These are phyloP conservation scores for Procapra przewalskii DNA, from an alignment of 2,113 vertebrate species.

Conservation along the genomic window DNA sequence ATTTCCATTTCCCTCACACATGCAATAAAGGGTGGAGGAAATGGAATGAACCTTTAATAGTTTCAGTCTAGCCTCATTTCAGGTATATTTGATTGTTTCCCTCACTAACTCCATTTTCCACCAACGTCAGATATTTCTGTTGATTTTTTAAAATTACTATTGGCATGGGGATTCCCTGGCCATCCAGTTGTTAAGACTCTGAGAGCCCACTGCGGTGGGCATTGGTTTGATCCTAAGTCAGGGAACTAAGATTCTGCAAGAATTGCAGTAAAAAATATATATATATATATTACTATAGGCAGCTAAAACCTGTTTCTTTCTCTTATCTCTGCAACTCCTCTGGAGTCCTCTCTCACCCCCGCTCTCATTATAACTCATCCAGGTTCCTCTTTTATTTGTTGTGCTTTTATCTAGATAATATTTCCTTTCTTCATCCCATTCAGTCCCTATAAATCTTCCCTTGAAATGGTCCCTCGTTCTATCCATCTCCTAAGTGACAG, in stretches of 20 bases:
- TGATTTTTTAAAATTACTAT: background rate
- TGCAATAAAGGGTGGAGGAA: background rate
- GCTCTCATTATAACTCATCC: background rate
- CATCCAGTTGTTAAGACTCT: background rate
- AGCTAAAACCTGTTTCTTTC: background rate
- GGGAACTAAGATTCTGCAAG: background rate
- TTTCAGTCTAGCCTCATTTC: background rate
- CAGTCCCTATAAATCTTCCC: background rate
- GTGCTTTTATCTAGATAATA: background rate
- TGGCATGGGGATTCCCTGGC: background rate
- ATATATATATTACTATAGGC: too few relatives aligned
- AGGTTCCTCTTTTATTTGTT: background rate
- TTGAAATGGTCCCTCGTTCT: background rate
- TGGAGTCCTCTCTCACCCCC: background rate
- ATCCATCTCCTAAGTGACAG: background rate
- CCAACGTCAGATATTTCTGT: background rate
- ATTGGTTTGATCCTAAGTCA: background rate
- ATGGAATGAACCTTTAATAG: background rate
- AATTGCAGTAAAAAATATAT: background rate
- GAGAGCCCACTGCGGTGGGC: background rate
- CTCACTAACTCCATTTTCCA: background rate
- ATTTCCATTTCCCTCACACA: background rate
- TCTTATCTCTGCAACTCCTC: background rate
- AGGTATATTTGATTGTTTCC: background rate
- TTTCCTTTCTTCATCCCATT: fast-evolving